A percentile compares a stretch with the other conserved stretches of the same genome.
These are phyloP conservation scores for Ectemnius continuus DNA, from an alignment of 2,888 invertebrate genomes.

Conservation along the genomic window DNA sequence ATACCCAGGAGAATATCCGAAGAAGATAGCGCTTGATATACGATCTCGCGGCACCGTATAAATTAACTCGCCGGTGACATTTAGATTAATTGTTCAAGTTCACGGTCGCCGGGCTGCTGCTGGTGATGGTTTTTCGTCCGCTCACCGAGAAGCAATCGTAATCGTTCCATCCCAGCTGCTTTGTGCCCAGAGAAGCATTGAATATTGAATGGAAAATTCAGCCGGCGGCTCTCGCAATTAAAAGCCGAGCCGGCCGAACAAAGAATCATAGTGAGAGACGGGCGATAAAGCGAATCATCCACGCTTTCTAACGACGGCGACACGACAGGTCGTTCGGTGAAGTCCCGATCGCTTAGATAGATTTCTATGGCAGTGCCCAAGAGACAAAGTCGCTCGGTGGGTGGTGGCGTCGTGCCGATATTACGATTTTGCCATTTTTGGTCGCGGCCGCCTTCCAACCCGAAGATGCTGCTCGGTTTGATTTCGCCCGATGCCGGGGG, in stretches of 20 bases:
- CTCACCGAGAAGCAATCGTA: constrained; percentile 54
- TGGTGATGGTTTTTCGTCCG: constrained; percentile 47
- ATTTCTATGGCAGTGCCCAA: background rate
- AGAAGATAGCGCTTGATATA: constrained; percentile 75
- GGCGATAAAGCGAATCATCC: too few species aligned
- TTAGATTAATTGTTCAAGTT: constrained; percentile 74
- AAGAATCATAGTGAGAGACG: background rate
- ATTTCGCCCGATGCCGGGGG: constrained; percentile 38
- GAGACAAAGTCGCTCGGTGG: constrained; percentile 28
- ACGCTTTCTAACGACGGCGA: too few species aligned
- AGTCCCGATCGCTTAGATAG: too few species aligned
- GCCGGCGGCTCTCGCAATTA: background rate
- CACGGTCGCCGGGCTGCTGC: constrained; percentile 24
- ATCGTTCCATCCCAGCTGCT: constrained; percentile 60
- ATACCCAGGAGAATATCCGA: constrained; percentile 63
- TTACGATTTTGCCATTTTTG: constrained; percentile 33
- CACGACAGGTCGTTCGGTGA: too few species aligned
- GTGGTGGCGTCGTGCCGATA: constrained; percentile 21
- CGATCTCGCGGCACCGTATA: constrained; percentile 70
- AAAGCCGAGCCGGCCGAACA: background rate
- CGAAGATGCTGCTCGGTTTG: constrained; percentile 48
- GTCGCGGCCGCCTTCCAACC: constrained; percentile 20
- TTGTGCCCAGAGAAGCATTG: constrained; percentile 26
- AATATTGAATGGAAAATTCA: constrained; percentile 39
- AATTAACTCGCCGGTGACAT: constrained; percentile 74